phyloP scores from a whole-genome alignment of 1,140 invertebrate species.

The Achatina immaculata region DNA sequence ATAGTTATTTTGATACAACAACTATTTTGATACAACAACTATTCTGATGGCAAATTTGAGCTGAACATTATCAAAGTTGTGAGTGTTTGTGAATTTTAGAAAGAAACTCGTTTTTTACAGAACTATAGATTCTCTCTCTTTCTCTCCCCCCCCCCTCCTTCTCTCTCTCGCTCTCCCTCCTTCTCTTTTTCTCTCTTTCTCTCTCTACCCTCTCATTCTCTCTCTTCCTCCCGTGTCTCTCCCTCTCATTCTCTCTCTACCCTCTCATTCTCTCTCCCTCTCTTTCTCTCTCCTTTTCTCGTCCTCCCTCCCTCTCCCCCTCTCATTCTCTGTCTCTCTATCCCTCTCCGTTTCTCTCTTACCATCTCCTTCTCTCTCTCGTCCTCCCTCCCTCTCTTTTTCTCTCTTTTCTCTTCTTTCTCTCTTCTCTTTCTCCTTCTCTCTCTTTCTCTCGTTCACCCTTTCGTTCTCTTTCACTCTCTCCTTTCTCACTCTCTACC shows the following conservation, averaged over 20 bases:
- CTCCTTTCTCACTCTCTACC: neutral
- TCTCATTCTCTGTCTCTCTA: neutral
- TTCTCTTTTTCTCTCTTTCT: neutral
- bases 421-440: neutral
- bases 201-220: neutral
- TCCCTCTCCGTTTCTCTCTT: neutral
- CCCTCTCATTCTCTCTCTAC: neutral
- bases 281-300: neutral
- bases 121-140: neutral
- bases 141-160: neutral
- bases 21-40: too few species aligned
- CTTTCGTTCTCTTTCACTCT: neutral
- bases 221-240: neutral
- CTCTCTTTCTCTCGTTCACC: neutral
- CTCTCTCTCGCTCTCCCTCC: too few species aligned
- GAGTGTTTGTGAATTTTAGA: neutral
- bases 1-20: too few species aligned
- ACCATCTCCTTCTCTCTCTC: neutral
- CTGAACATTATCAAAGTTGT: neutral
- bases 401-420: neutral
- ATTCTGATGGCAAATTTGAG: too few species aligned
- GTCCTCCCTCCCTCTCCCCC: slow-evolving; percentile 14
- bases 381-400: neutral
- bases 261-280: neutral
- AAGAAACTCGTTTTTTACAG: neutral